These are phyloP conservation scores for Rhodinocichla rosea DNA, from an alignment of 2,113 vertebrate species.

Conservation along the genomic window DNA sequence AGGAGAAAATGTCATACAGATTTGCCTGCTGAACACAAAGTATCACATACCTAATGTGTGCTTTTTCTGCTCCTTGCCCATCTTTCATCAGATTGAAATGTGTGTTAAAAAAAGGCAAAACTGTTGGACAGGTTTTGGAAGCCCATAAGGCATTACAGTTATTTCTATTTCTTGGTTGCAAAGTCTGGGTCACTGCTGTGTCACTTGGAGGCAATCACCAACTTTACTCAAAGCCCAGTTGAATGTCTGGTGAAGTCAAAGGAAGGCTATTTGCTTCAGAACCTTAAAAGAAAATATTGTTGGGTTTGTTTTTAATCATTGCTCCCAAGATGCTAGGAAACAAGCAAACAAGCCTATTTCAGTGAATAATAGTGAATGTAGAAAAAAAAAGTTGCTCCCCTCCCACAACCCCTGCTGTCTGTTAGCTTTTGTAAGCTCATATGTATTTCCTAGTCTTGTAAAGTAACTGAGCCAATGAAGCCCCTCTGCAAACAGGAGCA, in stretches of 20 bases:
- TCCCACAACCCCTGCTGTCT: not conserved
- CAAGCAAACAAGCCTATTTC: not conserved
- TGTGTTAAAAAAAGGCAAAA: not conserved
- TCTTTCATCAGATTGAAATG: not conserved
- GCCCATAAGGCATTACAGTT: not conserved
- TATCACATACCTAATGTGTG: not conserved
- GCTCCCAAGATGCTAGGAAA: not conserved
- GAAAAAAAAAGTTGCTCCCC: not conserved
- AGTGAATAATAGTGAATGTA: not conserved
- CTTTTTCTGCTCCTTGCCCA: not conserved
- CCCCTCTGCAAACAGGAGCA: not conserved
- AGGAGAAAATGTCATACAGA: conserved; percentile 25
- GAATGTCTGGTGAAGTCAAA: not conserved
- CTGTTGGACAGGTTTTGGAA: not conserved
- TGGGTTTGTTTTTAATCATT: not conserved
- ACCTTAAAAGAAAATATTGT: not conserved
- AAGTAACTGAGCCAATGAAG: not conserved
- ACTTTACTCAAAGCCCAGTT: not conserved
- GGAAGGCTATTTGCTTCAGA: not conserved
- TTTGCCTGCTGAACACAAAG: not conserved
- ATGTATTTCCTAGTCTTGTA: not conserved
- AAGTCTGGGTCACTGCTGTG: not conserved
- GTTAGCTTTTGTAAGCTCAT: not conserved
- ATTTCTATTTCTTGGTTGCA: not conserved
- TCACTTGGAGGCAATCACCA: not conserved